Evolutionary conservation across 2,113 vertebrate species (phyloP), one percentile per base, ranked within the genome.

Genomic region (Alethe diademata): DNA sequence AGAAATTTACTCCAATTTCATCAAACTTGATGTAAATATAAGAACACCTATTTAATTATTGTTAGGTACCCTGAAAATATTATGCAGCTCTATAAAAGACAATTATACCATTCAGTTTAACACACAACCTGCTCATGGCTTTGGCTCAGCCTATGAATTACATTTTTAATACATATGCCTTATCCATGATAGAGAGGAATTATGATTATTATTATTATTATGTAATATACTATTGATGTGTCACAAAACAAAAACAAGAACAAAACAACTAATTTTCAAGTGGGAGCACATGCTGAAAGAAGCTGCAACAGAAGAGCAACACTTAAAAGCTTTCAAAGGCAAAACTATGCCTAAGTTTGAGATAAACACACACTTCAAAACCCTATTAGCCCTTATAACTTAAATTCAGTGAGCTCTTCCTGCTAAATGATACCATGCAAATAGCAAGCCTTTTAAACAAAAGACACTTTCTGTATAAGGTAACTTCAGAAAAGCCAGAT

Each of bases 91-190:
- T 48, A 12, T 56, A 48, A 79, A 85, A 65, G 12, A 33, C 28
- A 82, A 23, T 67, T 81, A 50, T 15, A 70, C 2, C 2, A 19
- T 73, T 58, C 35, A 26, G 8, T 73, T 88, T 58, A 61, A 58
- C 19, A 76, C 8, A 38, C 0, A 0, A 19, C 19, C 57, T 75
- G 20, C 3, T 3, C 17, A 12, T 36, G 40, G 36, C n/a, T 94
- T 53, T 82, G 40, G 24, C 20, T 90, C 28, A 67, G 57, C 3
- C 60, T 85, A 36, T 29, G 7, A 78, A 42, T 82, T 60, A 14
- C 36, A 22, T 12, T 50, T 88, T 60, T 67, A 61, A 73, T n/a
- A 57, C 4, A 50, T 60, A 43, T 42, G 3, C 42, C 9, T 42
- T 65, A 25, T 8, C 19, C 11, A 8, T 45, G 33, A 61, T 8